Percentiles rank a stretch among this genome's conserved stretches.
These are phyloP conservation scores for Drosophila malerkotliana DNA, from an alignment of 1,140 invertebrate genomes.

Conservation along the genomic window DNA sequence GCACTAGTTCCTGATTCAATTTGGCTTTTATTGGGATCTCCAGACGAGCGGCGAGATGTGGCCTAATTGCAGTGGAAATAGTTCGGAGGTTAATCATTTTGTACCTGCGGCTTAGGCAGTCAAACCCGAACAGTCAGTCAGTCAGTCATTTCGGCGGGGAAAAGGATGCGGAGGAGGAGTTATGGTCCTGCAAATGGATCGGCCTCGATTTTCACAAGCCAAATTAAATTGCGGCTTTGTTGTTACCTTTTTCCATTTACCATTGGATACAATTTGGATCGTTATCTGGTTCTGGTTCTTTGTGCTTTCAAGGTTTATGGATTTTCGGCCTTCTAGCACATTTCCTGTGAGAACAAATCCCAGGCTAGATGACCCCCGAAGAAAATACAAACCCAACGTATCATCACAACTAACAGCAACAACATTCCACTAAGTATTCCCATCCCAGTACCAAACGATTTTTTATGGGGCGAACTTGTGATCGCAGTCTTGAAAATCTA, in stretches of 20 bases:
- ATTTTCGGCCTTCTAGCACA: conserved; percentile 41
- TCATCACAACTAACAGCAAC: conserved; percentile 35
- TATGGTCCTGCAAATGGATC: conserved; percentile 68
- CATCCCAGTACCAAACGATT: not conserved
- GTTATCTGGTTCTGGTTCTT: conserved; percentile 61
- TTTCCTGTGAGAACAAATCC: conserved; percentile 73
- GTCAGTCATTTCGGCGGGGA: conserved; percentile 25
- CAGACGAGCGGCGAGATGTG: conserved; percentile 16
- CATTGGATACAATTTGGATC: conserved; percentile 64
- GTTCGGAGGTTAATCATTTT: conserved; percentile 74
- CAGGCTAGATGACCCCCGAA: conserved; percentile 55
- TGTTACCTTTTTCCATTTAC: conserved; percentile 42
- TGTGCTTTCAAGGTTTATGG: conserved; percentile 72
- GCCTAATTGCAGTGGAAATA: conserved; percentile 75
- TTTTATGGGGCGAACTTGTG: conserved; percentile 16
- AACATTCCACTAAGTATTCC: conserved; percentile 32
- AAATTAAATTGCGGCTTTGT: conserved; percentile 72
- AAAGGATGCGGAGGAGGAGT: conserved; percentile 6
- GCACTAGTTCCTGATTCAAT: conserved; percentile 68
- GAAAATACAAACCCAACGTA: conserved; percentile 17
- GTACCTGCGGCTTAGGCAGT: conserved; percentile 81
- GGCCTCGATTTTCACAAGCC: conserved; percentile 67
- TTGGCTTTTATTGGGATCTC: conserved; percentile 74
- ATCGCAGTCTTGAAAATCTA: conserved; percentile 58
- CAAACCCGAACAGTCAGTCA: conserved; percentile 62